Conservation (phyloP, 92 coral and sea anemone genomes). For the Heteractis magnifica region DNA sequence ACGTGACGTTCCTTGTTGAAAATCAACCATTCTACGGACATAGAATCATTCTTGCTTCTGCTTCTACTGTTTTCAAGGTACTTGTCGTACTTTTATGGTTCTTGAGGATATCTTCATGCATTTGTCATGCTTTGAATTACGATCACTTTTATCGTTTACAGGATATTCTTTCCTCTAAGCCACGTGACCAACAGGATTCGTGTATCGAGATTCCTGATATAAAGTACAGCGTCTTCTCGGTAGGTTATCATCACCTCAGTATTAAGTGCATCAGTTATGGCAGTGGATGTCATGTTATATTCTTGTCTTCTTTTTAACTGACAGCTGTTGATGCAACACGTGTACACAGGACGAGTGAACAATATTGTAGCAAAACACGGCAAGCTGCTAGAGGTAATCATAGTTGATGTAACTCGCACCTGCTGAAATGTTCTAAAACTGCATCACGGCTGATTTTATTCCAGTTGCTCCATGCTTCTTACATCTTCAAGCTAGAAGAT, state of each 20-base stretch:
- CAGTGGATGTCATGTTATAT: neutral
- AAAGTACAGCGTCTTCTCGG: constrained; percentile 70
- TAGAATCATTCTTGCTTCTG: constrained; percentile 77
- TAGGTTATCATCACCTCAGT: constrained; percentile 9
- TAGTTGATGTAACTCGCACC: too few relatives aligned
- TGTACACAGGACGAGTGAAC: constrained; percentile 71
- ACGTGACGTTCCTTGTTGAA: constrained; percentile 69
- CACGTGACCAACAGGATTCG: constrained; percentile 42
- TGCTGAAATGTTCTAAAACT: neutral
- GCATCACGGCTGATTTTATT: neutral
- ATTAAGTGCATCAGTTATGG: neutral
- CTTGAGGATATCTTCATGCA: neutral
- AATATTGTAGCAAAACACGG: constrained; percentile 40
- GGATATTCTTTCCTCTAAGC: constrained; percentile 58
- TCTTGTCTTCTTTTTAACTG: neutral
- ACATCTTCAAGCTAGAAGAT: constrained; percentile 58
- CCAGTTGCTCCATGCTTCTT: constrained; percentile 64
- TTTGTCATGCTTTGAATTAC: neutral
- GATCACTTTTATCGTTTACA: constrained; percentile 3
- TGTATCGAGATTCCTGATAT: constrained; percentile 73
- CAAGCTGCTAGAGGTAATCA: constrained; percentile 59
- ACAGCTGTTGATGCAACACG: constrained; percentile 74
- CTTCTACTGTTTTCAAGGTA: constrained; percentile 76
- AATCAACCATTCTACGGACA: constrained; percentile 80
- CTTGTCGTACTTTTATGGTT: neutral